Evolutionary conservation across 2,797 vertebrate genomes (phyloP), one percentile per base, ranked within the genome.

Genomic region (Lutjanus campechanus): DNA sequence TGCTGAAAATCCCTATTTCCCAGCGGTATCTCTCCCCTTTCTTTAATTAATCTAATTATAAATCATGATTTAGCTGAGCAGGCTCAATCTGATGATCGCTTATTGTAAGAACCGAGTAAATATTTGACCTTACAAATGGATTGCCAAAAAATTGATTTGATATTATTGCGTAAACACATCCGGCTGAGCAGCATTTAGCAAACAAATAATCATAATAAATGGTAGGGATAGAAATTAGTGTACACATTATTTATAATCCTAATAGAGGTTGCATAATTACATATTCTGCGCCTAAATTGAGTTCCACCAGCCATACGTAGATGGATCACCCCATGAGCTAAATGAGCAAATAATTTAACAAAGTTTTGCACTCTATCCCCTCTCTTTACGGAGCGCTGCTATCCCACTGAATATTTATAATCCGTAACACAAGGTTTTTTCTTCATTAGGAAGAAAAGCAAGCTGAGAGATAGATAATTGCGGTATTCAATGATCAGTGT

Each of bases 401-500:
- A 88, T 92, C 84, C 67, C 81, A 69, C 79, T 88, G 89, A 90
- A 93, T 94, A 94, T 94, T 93, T 91, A 94, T 93, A 76, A 90
- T 86, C 71, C 54, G 13, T 82, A 83, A 80, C 83, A 73, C 81
- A 76, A 85, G 88, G 77, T 89, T 93, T 36, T 91, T 92, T 87
- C 91, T 92, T 92, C 91, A 91, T 91, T 85, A 85, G 69, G 43
- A 77, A 85, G 76, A 90, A 88, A 76, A 73, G 54, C 68, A 84
- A 79, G 79, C 77, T 78, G 70, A 86, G 86, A 85, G 85, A 90
- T 77, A 84, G 89, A 92, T 94, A 92, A 95, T 94, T 94, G 93
- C 93, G 91, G 86, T 89, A 94, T 94, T 94, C 93, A 95, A 54
- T 95, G 94, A 94, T 95, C 93, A 95, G 93, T 93, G 90, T 94